Evolutionary conservation across 2,888 invertebrate species (phyloP), one percentile per base, ranked within the genome.

Genomic region (Prenolepis imparis): DNA sequence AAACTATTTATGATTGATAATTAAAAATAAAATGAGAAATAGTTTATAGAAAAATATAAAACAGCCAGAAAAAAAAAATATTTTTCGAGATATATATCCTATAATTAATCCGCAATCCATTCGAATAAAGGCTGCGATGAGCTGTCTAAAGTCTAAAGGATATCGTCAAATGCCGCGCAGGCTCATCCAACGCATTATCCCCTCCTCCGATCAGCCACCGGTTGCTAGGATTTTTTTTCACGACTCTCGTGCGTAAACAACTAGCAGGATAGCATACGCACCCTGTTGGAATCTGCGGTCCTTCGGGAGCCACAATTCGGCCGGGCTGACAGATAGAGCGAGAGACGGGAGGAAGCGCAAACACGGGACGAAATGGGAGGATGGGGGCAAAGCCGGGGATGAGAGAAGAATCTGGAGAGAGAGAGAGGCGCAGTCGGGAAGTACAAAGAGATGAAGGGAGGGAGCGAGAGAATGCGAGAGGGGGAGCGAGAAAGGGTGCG

Each of bases 191-290:
- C 61, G 55, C 55, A 78, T 75, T 77, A 74, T 83, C 85, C 85
- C 70, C 57, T 61, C 83, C 66, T 55, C 28, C 64, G 41, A 55
- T 21, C 59, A 44, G 59, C 81, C 64, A 77, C 44, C 44, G 66
- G 75, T 67, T 72, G 66, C 63, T 55, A 80, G 36, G 70, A 83
- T 86, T 91, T 93, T 92, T 92, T 93, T 93, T 93, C 91, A 92
- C 91, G 89, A 86, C 87, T 88, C 86, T 91, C 90, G 91, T 92
- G 93, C 93, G 94, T 94, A 94, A 94, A 94, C 94, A 94, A 94
- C 92, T 93, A 94, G 92, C 94, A 94, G 94, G 93, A 90, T 91
- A 93, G 86, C 92, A 93, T 92, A 92, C 87, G 85, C 85, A 89
- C 89, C 91, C 91, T 88, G 83, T 85, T 89, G 90, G 91, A 80